Percentiles rank a stretch among this genome's conserved stretches.
These are phyloP conservation scores for Pinctada fucata DNA, from an alignment of 2,888 invertebrate species.

Conservation along the genomic window DNA sequence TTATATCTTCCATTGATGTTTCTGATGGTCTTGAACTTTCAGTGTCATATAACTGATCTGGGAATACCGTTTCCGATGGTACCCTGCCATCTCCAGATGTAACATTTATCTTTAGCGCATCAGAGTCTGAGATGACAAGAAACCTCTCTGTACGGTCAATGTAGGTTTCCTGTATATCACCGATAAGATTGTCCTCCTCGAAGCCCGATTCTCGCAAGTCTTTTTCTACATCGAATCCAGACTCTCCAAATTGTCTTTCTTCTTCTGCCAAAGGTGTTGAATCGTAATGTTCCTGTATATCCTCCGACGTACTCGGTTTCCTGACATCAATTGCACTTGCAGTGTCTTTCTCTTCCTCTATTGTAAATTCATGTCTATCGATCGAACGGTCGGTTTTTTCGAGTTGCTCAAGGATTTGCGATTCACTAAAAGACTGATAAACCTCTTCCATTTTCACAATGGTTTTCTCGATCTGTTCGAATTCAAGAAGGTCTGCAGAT, in stretches of 20 bases:
- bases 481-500: slow-evolving; percentile 23
- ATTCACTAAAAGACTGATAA: slow-evolving; percentile 25
- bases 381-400: slow-evolving; percentile 8
- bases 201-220: slow-evolving; percentile 17
- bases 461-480: slow-evolving; percentile 26
- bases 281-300: neutral
- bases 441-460: slow-evolving; percentile 18
- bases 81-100: slow-evolving; percentile 13
- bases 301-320: neutral
- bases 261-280: neutral
- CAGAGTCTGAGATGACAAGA: slow-evolving; percentile 24
- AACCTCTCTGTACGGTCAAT: slow-evolving; percentile 58
- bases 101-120: slow-evolving; percentile 21
- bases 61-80: slow-evolving; percentile 23
- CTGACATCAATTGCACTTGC: neutral
- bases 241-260: neutral
- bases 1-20: neutral
- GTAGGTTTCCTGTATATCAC: slow-evolving; percentile 27
- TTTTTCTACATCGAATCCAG: neutral
- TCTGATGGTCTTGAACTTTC: neutral
- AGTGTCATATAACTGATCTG: neutral
- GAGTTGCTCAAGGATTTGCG: slow-evolving; percentile 23
- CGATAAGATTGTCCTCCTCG: slow-evolving; percentile 21
- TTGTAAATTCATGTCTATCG: slow-evolving; percentile 3
- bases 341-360: neutral